Conservation (phyloP, 1,140 invertebrate species). For the Formica selysi region DNA sequence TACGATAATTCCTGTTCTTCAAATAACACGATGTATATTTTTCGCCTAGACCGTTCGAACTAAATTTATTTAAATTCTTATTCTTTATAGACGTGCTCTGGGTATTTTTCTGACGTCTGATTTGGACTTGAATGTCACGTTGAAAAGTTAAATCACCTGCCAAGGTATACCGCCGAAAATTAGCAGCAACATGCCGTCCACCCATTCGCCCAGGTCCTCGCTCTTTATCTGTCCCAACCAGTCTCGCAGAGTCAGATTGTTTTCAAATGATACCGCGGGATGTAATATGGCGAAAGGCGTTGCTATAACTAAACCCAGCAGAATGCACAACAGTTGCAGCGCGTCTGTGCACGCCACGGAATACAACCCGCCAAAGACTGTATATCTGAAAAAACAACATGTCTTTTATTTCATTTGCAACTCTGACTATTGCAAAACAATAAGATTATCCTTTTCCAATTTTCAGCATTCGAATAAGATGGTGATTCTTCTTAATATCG, state of each 20-base stretch:
- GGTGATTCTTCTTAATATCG: too few relatives aligned
- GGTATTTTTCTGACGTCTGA: not conserved
- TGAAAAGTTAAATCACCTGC: conserved; percentile 88
- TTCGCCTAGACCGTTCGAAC: not conserved
- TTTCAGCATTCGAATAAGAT: too few relatives aligned
- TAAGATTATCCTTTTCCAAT: too few relatives aligned
- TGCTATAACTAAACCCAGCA: conserved; percentile 90
- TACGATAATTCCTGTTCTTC: not conserved
- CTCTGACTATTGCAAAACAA: too few relatives aligned
- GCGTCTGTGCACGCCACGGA: conserved; percentile 94
- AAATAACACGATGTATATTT: not conserved
- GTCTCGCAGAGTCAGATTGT: conserved; percentile 85
- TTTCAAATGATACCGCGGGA: conserved; percentile 87
- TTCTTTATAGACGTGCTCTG: not conserved
- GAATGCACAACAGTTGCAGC: conserved; percentile 92
- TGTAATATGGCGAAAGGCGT: conserved; percentile 88
- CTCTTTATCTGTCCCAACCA: conserved; percentile 90
- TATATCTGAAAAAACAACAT: conserved; percentile 87
- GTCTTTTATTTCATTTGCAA: not conserved
- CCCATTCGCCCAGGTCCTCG: conserved; percentile 88
- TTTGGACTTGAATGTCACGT: not conserved
- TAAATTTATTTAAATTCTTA: not conserved
- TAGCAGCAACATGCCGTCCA: conserved; percentile 91
- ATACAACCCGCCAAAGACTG: conserved; percentile 92
- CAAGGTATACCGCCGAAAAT: conserved; percentile 95